phyloP scores from a whole-genome alignment of 2,888 invertebrate genomes.

The Eilema depressum region DNA sequence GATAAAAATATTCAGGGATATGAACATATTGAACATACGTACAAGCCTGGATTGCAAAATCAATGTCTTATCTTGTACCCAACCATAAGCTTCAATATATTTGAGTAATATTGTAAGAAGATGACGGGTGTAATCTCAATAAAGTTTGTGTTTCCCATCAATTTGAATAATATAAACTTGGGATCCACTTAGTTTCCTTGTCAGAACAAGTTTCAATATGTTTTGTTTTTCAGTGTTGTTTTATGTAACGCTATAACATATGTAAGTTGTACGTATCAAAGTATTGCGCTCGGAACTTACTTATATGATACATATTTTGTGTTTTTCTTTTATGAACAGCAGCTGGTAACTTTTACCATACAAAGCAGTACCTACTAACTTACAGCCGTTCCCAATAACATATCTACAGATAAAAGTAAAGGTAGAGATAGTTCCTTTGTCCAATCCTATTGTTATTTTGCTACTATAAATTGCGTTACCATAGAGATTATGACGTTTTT shows the following conservation, averaged over 20 bases:
- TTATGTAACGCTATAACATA: neutral
- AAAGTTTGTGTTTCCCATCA: neutral
- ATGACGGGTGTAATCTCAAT: neutral
- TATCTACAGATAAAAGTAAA: too few species aligned
- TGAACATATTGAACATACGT: too few species aligned
- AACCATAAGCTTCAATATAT: neutral
- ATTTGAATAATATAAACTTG: slow-evolving; percentile 4
- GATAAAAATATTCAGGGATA: too few species aligned
- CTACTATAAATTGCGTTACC: too few species aligned
- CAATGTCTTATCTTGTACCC: neutral
- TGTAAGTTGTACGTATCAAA: neutral
- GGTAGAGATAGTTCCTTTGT: too few species aligned
- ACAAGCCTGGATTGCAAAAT: too few species aligned
- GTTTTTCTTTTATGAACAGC: neutral
- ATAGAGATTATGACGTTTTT: too few species aligned
- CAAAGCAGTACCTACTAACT: too few species aligned
- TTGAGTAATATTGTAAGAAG: slow-evolving; percentile 1
- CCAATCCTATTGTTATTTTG: too few species aligned
- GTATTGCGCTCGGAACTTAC: neutral
- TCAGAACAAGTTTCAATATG: neutral
- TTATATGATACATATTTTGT: neutral
- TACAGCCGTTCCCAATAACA: too few species aligned
- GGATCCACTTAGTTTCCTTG: neutral
- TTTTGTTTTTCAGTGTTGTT: neutral
- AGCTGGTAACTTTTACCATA: too few species aligned